Conservation (phyloP, 1,140 invertebrate genomes). For the Thalassaphorura encarpata region DNA sequence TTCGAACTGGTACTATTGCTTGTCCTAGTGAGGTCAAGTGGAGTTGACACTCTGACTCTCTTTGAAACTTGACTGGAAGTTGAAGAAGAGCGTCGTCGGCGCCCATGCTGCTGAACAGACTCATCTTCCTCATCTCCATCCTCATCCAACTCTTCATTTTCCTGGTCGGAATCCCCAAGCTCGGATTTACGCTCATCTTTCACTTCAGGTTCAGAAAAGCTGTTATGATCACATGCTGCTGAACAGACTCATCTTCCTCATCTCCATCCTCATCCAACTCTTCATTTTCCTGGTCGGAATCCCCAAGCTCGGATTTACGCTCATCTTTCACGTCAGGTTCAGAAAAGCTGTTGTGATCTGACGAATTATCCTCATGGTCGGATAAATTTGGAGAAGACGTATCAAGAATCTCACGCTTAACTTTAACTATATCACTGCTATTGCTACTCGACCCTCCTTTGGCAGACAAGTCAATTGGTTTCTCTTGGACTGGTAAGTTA, state of each 20-base stretch:
- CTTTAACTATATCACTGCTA: neutral
- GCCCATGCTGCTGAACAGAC: conserved; percentile 1
- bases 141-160: conserved; percentile 12
- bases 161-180: conserved; percentile 15
- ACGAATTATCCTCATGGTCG: neutral
- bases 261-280: conserved; percentile 11
- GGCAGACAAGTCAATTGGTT: conserved; percentile 31
- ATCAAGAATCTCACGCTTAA: neutral
- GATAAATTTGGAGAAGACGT: neutral
- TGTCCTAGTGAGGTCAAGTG: conserved; percentile 27
- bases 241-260: neutral
- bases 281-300: conserved; percentile 10
- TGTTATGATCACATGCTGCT: neutral
- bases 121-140: conserved; percentile 24
- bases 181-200: neutral
- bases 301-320: conserved; percentile 6
- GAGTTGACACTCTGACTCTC: conserved; percentile 24
- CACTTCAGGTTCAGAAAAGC: neutral
- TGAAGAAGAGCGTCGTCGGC: conserved; percentile 11
- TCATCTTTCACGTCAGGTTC: conserved; percentile 6
- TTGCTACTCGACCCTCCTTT: neutral
- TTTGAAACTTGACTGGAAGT: conserved; percentile 20
- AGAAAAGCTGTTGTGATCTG: neutral
- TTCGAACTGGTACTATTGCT: conserved; percentile 18
- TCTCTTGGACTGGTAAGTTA: conserved; percentile 18